Evolutionary conservation across 2,888 invertebrate genomes (phyloP), one percentile per base, ranked within the genome.

Genomic region (Xestia sexstrigata): DNA sequence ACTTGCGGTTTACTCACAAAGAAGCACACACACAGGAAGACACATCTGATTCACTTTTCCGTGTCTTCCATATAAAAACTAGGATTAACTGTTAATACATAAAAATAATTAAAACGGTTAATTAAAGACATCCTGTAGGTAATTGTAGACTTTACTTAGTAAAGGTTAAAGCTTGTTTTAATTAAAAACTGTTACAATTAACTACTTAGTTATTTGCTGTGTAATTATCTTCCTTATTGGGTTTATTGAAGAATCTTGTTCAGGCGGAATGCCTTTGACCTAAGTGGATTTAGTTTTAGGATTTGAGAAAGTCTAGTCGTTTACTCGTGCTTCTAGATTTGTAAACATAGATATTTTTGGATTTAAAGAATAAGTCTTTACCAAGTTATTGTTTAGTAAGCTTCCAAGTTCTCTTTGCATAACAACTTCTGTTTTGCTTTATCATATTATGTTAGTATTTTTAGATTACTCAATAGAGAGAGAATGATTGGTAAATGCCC

Each of bases 201-300:
- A 23, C 23, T 17, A 13, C 63, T 42, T 65, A 20, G 65, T 45
- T 76, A 72, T 74, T 66, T 68, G 65, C 65, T 0, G 0, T 20
- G 47, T 77, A 74, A 78, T 86, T 77, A 74, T 66, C 35, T 86
- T 86, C 84, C 87, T 78, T 83, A 83, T 86, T 83, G 76, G 70
- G 74, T 69, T 67, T 67, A 65, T 84, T 78, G 72, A 60, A 65
- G 47, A 45, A 69, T 49, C 35, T 68, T 17, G 68, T 70, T 76
- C 47, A n/a, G 62, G 39, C 9, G 3, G 49, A 15, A 9, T 20
- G 30, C 20, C 7, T 71, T 74, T 74, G 68, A 82, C 62, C 35
- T 58, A 35, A n/a, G 17, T n/a, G 17, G n/a, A n/a, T 26, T 15
- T 71, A 42, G 26, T 70, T 75, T 65, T 26, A 35, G 7, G 13